Percentiles rank a stretch among this genome's conserved stretches.
These are phyloP conservation scores for Burhinus bistriatus DNA, from an alignment of 2,113 vertebrate genomes.

Conservation along the genomic window DNA sequence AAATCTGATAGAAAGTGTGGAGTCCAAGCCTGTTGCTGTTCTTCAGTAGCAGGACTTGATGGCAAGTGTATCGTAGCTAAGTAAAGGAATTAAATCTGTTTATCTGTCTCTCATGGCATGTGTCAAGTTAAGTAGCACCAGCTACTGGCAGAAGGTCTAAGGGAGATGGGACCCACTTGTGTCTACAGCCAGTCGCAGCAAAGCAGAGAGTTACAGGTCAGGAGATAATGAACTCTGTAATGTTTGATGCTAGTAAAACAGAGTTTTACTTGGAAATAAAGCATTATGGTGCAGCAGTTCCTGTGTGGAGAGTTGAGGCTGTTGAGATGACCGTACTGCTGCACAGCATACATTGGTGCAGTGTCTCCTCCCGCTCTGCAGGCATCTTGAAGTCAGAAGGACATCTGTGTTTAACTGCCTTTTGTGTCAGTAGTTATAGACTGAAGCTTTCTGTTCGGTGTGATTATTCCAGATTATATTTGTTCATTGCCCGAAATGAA, in stretches of 20 bases:
- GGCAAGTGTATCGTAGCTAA: background rate
- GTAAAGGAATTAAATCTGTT: background rate
- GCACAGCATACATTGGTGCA: accelerated
- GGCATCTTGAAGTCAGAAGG: background rate
- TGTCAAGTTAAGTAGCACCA: background rate
- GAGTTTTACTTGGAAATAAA: background rate
- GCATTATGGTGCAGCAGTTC: background rate
- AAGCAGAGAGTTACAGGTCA: background rate
- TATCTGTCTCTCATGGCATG: background rate
- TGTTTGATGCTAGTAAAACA: background rate
- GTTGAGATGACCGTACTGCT: background rate
- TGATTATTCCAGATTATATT: background rate
- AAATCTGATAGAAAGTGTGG: background rate
- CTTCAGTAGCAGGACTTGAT: background rate
- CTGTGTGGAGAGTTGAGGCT: background rate
- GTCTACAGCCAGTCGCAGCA: background rate
- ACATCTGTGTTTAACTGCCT: background rate
- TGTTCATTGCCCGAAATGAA: background rate
- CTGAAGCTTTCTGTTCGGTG: background rate
- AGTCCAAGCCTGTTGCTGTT: background rate
- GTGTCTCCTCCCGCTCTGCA: background rate
- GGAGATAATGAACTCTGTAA: background rate
- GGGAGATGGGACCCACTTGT: background rate
- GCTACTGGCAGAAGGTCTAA: background rate
- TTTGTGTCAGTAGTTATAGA: background rate